phyloP scores from a whole-genome alignment of 2,888 invertebrate genomes.

The Drosophila barbarae region DNA sequence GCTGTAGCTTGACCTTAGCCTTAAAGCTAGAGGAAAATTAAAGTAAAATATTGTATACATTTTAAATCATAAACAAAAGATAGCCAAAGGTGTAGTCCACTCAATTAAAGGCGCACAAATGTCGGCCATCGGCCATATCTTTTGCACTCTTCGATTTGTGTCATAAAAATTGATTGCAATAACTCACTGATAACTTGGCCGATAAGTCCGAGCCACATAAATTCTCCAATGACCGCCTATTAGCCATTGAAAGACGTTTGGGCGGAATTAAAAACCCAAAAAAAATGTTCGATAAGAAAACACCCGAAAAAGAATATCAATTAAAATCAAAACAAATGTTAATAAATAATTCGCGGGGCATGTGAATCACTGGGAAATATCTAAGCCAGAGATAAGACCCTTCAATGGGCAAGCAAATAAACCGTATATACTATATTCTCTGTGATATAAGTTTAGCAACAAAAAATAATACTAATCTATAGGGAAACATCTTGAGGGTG shows the following conservation, averaged over 20 bases:
- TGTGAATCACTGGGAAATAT: slow-evolving; percentile 16
- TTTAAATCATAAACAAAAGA: slow-evolving; percentile 18
- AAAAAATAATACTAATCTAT: slow-evolving; percentile 21
- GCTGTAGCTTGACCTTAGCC: slow-evolving; percentile 49
- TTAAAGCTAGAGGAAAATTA: slow-evolving; percentile 44
- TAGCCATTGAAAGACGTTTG: slow-evolving; percentile 26
- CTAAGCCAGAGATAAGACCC: slow-evolving; percentile 25
- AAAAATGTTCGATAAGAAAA: slow-evolving; percentile 13
- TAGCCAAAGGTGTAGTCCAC: slow-evolving; percentile 2
- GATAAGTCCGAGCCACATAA: slow-evolving; percentile 25
- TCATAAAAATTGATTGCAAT: slow-evolving; percentile 31
- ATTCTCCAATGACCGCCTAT: slow-evolving; percentile 27
- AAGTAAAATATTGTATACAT: slow-evolving; percentile 2
- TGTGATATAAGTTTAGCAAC: slow-evolving; percentile 15
- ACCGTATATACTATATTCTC: background rate
- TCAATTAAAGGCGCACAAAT: slow-evolving; percentile 20
- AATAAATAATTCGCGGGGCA: slow-evolving; percentile 24
- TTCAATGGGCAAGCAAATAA: slow-evolving; percentile 22
- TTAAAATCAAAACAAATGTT: slow-evolving; percentile 36
- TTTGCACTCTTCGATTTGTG: slow-evolving; percentile 17
- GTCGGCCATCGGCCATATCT: slow-evolving; percentile 16
- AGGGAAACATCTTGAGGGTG: slow-evolving; percentile 29
- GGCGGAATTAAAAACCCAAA: background rate
- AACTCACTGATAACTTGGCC: slow-evolving; percentile 11
- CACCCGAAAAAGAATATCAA: slow-evolving; percentile 6